phyloP scores from a whole-genome alignment of 2,888 invertebrate genomes.

The Coecobrya sp. region DNA sequence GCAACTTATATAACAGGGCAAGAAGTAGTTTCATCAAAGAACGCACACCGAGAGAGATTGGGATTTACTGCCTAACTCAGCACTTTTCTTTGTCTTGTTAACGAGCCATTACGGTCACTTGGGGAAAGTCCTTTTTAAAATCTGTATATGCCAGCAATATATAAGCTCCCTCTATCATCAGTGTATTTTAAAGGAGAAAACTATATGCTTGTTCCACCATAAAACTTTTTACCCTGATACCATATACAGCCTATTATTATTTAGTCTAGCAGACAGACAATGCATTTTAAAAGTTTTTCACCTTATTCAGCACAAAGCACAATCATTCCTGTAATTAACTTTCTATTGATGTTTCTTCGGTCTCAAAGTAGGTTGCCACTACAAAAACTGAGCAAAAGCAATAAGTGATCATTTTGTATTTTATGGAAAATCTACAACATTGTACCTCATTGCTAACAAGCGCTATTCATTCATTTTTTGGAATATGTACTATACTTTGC shows the following conservation, averaged over 20 bases:
- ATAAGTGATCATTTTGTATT: not conserved
- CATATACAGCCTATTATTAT: constrained; percentile 18
- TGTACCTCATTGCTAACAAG: not conserved
- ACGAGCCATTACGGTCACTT: constrained; percentile 79
- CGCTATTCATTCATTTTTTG: constrained; percentile 8
- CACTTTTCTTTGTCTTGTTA: constrained; percentile 78
- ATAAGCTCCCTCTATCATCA: not conserved
- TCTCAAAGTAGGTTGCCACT: not conserved
- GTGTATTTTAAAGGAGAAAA: not conserved
- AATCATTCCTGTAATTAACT: constrained; percentile 51
- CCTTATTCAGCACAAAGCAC: constrained; percentile 44
- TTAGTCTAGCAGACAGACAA: constrained; percentile 24
- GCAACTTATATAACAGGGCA: not conserved
- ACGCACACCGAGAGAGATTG: constrained; percentile 52
- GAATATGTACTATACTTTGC: constrained; percentile 32
- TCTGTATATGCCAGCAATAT: not conserved
- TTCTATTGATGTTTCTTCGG: constrained; percentile 45
- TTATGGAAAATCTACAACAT: not conserved
- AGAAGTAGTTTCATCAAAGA: constrained; percentile 53
- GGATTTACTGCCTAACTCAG: constrained; percentile 69
- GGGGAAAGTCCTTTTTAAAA: constrained; percentile 67
- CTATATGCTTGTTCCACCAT: not conserved
- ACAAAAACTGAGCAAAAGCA: not conserved
- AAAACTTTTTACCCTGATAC: not conserved
- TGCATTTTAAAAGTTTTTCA: constrained; percentile 38